A percentile compares a stretch with the other conserved stretches of the same genome.
Evolutionary conservation across 2,797 vertebrate genomes (phyloP).

Genomic region (Sylvia borin): DNA sequence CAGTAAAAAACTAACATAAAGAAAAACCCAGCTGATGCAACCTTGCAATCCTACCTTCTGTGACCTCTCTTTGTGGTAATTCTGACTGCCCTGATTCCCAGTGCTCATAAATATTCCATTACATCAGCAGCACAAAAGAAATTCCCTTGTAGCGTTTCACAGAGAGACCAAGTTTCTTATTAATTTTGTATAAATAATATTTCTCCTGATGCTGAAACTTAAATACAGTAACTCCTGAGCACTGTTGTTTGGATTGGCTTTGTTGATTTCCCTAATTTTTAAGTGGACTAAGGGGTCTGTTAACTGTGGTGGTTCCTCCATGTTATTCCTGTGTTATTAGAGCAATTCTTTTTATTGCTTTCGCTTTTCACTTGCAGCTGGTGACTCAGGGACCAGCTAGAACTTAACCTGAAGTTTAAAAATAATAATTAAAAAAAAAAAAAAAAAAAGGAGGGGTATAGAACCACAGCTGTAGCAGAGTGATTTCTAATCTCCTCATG

Average conservation of each 20-base stretch:
- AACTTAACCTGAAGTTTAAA: neutral
- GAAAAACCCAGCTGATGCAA: neutral
- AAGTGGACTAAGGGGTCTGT: neutral
- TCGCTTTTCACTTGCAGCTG: neutral
- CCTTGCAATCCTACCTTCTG: neutral
- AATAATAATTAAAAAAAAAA: neutral
- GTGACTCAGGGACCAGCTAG: neutral
- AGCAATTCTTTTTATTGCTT: neutral
- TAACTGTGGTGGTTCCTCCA: neutral
- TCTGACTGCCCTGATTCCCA: constrained; percentile 22
- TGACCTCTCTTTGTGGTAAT: neutral
- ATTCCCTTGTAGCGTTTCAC: constrained; percentile 12
- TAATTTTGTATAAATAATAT: constrained; percentile 7
- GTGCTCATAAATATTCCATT: constrained; percentile 61
- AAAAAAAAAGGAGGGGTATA: accelerated
- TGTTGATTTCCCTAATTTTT: neutral
- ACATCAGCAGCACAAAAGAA: constrained; percentile 15
- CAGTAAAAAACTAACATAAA: neutral
- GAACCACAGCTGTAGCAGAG: constrained; percentile 20
- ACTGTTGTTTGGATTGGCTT: neutral
- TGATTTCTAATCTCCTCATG: neutral
- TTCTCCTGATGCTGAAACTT: neutral
- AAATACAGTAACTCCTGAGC: neutral
- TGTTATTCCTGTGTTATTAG: neutral
- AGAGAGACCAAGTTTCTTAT: neutral